Evolutionary conservation across 2,113 vertebrate genomes (phyloP), one percentile per base, ranked within the genome.

Genomic region (Syngnathus typhle): DNA sequence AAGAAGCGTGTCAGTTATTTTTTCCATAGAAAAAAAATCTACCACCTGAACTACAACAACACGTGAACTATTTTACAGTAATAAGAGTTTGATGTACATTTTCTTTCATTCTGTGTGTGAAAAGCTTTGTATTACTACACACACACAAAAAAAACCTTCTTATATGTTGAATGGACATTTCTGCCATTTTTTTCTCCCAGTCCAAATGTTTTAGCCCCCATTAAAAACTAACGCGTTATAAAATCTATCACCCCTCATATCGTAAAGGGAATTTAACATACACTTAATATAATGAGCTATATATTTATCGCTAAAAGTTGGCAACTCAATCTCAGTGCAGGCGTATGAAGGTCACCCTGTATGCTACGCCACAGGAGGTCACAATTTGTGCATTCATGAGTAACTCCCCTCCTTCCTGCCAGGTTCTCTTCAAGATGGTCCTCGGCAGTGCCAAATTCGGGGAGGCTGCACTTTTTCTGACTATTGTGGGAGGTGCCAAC

Each of bases 381-480:
- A 64, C 69, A 65, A 36, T 64, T 4, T 61, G 38, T 72, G n/a
- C 59, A 65, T 61, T 68, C 27, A 61, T 69, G 23, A 62, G 60
- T 27, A 62, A 62, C 39, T 21, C 3, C 11, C 27, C 19, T 32
- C 38, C 69, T 68, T 67, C 16, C 85, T 71, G 65, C 44, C 86
- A 98, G 96, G 95, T 98, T 81, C 93, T 98, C 81, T 98, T 98
- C 90, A 98, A 98, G 88, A 94, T 98, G 83, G 93, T 98, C 77
- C 89, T 98, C 74, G 96, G 96, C 84, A 96, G 96, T 75, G 96
- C 96, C 74, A 98, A 95, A 88, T 98, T 95, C 64, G 96, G 96
- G 73, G 96, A 98, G 88, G 96, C 96, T 23, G 96, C 96, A 73
- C 92, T 98, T 84, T 98, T 98, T 82, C 83, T 98, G 81, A 95